These are phyloP conservation scores for Pachypanchax playfairii DNA, from an alignment of 2,113 vertebrate genomes.

Conservation along the genomic window DNA sequence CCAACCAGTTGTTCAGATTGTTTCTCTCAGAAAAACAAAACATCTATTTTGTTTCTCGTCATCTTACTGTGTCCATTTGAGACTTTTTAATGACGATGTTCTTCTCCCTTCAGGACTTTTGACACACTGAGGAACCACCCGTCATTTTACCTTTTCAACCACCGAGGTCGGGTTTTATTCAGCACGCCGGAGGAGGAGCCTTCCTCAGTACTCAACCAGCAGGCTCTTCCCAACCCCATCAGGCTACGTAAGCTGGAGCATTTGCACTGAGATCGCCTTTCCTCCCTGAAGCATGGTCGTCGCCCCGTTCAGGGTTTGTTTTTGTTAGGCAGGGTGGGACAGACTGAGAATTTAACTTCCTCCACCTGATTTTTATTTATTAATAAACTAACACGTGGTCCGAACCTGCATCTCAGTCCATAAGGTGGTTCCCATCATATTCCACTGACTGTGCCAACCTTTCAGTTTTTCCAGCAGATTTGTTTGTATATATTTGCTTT, in stretches of 20 bases:
- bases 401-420: slow-evolving; percentile 68
- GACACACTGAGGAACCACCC: slow-evolving; percentile 98
- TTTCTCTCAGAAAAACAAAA: no score
- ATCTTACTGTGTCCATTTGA: neutral
- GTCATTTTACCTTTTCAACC: slow-evolving; percentile 98
- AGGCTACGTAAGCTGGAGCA: slow-evolving; percentile 94
- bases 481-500: slow-evolving; percentile 75
- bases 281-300: slow-evolving; percentile 45
- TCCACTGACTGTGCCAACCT: slow-evolving; percentile 79
- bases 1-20: no score
- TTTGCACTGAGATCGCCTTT: slow-evolving; percentile 84
- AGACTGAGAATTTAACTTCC: slow-evolving; percentile 45
- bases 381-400: slow-evolving; percentile 75
- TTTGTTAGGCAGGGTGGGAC: slow-evolving; percentile 51
- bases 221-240: slow-evolving; percentile 87
- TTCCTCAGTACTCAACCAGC: slow-evolving; percentile 83
- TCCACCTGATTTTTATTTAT: slow-evolving; percentile 67
- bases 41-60: neutral
- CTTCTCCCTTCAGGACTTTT: slow-evolving; percentile 84
- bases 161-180: slow-evolving; percentile 92
- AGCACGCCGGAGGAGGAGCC: slow-evolving; percentile 84
- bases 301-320: slow-evolving; percentile 59
- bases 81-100: neutral
- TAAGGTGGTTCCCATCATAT: slow-evolving; percentile 60
- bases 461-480: slow-evolving; percentile 63